Evolutionary conservation across 2,888 invertebrate genomes (phyloP), one percentile per base, ranked within the genome.

Genomic region (Oxystoma pomonae): DNA sequence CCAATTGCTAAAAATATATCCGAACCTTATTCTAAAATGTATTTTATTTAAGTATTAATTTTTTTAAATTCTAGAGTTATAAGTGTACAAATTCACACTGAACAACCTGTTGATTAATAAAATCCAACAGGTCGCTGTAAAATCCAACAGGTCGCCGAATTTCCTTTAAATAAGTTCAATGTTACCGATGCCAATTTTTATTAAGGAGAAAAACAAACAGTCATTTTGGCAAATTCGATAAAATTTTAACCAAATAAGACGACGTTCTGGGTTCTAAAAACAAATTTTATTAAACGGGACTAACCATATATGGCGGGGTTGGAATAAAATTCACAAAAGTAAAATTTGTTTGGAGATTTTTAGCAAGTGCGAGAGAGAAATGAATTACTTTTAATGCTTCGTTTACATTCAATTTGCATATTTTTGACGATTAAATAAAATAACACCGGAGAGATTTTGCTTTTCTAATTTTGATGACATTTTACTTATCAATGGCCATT

Each of bases 51-150:
- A 16, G 53, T 16, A 53, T 53, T 5, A 53, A 35, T 35, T 35
- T 12, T 16, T 7, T 19, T 17, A 16, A 16, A 5, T 19, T 53
- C n/a, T 17, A 53, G n/a, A 53, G 53, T 9, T 19, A 53, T 5
- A 19, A 16, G n/a, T 16, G 19, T 53, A 16, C 5, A 7, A 5
- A 53, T 5, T 3, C 16, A 53, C 53, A 9, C n/a, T 68, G 71
- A 67, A 71, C 75, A 74, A 75, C 75, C 69, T 75, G 75, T 73
- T 72, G 74, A 74, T 72, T 65, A 65, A n/a, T n/a, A n/a, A n/a
- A 59, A 64, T 71, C 73, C 75, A 73, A 74, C 75, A 75, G 71
- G 75, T 75, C 67, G 73, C 52, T 20, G 60, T n/a, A n/a, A n/a
- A 59, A 64, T 71, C 73, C 75, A 73, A 74, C 75, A 75, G 71